Base-by-base conservation (phyloP, 1,140 invertebrate species). In the Bombus balteatus region DNA sequence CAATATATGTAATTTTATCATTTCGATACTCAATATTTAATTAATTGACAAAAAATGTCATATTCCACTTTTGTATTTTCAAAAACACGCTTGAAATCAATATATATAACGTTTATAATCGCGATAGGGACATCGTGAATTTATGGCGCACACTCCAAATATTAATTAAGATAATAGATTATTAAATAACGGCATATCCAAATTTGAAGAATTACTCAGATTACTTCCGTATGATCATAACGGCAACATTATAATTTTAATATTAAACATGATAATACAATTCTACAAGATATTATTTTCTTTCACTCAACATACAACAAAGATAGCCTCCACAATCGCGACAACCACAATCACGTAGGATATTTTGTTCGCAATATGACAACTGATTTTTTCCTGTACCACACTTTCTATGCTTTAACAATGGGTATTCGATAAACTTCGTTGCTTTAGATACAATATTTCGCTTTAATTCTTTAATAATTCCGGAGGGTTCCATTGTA, bases 401-500 rank as follows among this genome's bases (percentile, higher is more conserved):
- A 37, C 70, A 65, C 34, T 71, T 62, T 22, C 34, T 72, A 13
- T 34, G 28, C n/a, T 57, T 66, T 57, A 68, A 81, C 34, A 82
- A 80, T 77, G 32, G 25, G 10, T 82, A 77, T 59, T 65, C 28
- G 25, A 25, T 66, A 57, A 82, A 53, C 32, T 25, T 65, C 18
- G 41, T 81, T 70, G 57, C 59, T 68, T 72, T 82, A 39, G 34
- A 47, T 18, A 78, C 79, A 74, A 88, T 85, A 71, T 73, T 74
- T 62, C 65, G 80, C 71, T 75, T 87, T 8, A 77, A 89, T 87
- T 90, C 85, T 53, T 78, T 79, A 85, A 37, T 81, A 80, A 88
- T 90, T 87, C 75, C 74, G 70, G 86, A 83, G 80, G 87, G 90
- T 92, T 93, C 91, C 91, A 91, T 93, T 79, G 92, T 92, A 93